These are phyloP conservation scores for Papilio machaon DNA, from an alignment of 1,140 invertebrate species.

Conservation along the genomic window DNA sequence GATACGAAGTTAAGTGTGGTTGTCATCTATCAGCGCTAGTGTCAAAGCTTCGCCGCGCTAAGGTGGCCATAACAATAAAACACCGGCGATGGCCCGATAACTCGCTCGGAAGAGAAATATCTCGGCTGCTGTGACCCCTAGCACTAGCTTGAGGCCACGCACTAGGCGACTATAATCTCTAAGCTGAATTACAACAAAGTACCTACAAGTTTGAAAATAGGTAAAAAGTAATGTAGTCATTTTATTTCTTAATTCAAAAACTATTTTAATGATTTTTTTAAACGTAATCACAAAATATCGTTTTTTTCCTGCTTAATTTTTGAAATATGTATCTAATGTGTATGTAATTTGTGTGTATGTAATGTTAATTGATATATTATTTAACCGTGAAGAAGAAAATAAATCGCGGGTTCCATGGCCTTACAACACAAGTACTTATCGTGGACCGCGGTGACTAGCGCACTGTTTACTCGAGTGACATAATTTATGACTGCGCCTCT, in stretches of 20 bases:
- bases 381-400: not conserved
- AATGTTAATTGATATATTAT: not conserved
- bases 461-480: conserved; percentile 35
- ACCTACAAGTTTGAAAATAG: no score
- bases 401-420: conserved; percentile 19
- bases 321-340: no score
- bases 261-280: no score
- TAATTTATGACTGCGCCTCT: conserved; percentile 28
- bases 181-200: no score
- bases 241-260: no score
- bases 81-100: conserved; percentile 42
- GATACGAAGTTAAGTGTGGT: conserved; percentile 38
- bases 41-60: conserved; percentile 39
- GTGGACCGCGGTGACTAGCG: conserved; percentile 24
- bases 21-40: conserved; percentile 45
- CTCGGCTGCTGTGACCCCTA: conserved; percentile 36
- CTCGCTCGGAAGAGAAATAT: conserved; percentile 51
- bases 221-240: no score
- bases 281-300: no score
- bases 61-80: conserved; percentile 48
- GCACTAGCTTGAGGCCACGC: conserved; percentile 26
- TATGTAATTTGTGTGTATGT: no score
- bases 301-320: no score
- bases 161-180: conserved; percentile 4
- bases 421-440: conserved; percentile 26